Evolutionary conservation across 2,113 vertebrate species (phyloP).

Genomic region (Takifugu bimaculatus): DNA sequence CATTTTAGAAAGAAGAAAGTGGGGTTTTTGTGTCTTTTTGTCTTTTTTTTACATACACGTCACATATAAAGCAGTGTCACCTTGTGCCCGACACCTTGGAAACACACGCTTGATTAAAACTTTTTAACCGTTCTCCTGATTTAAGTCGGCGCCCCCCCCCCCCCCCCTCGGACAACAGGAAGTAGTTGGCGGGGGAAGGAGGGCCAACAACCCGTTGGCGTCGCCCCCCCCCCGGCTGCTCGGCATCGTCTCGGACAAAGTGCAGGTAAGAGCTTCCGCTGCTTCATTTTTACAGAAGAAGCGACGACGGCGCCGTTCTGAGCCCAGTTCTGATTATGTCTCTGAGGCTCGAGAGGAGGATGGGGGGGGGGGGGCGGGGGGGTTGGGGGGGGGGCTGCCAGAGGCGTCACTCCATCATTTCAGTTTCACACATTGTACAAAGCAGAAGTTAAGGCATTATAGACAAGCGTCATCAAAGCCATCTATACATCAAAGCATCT

Average conservation of each 20-base stretch:
- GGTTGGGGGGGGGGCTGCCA: slow-evolving; percentile 8
- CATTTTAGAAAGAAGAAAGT: slow-evolving; percentile 54
- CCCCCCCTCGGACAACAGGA: slow-evolving; percentile 33
- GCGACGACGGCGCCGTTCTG: background rate
- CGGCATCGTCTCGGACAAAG: slow-evolving; percentile 32
- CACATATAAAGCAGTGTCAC: slow-evolving; percentile 75
- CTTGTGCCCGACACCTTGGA: slow-evolving; percentile 71
- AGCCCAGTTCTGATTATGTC: slow-evolving; percentile 14
- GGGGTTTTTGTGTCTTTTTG: slow-evolving; percentile 35
- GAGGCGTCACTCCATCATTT: slow-evolving; percentile 39
- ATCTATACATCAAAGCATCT: slow-evolving; percentile 62
- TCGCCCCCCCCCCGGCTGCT: background rate
- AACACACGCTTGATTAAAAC: slow-evolving; percentile 69
- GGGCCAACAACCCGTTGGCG: background rate
- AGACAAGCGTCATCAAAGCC: slow-evolving; percentile 68
- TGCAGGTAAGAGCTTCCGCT: slow-evolving; percentile 37
- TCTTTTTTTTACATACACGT: slow-evolving; percentile 61
- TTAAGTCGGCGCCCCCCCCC: slow-evolving; percentile 29
- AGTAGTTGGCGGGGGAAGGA: slow-evolving; percentile 29
- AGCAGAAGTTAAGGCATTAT: slow-evolving; percentile 78
- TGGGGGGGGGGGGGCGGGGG: too few species aligned
- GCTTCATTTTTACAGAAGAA: slow-evolving; percentile 19
- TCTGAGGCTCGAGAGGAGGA: slow-evolving; percentile 30
- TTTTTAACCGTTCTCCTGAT: slow-evolving; percentile 64
- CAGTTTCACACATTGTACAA: slow-evolving; percentile 56